Percentiles rank a stretch among this genome's conserved stretches.
Conservation (phyloP, 2,888 invertebrate species). For the Harmothoe impar region DNA sequence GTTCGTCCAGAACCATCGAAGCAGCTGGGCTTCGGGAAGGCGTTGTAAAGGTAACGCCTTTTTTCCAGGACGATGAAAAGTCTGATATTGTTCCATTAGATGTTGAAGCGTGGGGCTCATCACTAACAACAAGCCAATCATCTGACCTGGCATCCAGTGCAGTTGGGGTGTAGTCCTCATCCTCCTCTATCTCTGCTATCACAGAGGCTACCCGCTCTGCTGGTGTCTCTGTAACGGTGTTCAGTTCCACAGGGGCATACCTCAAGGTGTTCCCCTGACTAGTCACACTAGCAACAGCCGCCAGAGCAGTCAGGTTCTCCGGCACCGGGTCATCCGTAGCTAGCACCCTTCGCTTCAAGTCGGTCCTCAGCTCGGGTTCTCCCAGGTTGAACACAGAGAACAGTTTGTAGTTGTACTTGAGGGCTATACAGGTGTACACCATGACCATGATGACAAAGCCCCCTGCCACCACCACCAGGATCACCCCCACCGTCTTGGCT, state of each 20-base stretch:
- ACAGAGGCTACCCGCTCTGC: neutral
- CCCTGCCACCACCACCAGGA: neutral
- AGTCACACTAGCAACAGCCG: conserved; percentile 17
- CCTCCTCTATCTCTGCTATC: neutral
- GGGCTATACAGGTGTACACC: conserved; percentile 32
- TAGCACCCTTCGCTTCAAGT: conserved; percentile 44
- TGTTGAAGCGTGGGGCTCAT: neutral
- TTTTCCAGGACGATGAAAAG: neutral
- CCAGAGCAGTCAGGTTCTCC: conserved; percentile 49
- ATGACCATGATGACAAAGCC: conserved; percentile 17
- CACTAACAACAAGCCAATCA: neutral
- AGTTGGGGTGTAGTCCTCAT: neutral
- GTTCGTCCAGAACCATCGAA: neutral
- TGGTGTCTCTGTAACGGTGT: neutral
- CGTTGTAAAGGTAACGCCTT: neutral
- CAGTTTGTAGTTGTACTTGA: conserved; percentile 49
- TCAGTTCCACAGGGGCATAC: neutral
- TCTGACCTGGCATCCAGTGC: neutral
- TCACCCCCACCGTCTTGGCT: neutral
- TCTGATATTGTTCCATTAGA: neutral
- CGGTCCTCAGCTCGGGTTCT: conserved; percentile 44
- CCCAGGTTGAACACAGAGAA: conserved; percentile 28
- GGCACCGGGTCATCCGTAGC: conserved; percentile 49
- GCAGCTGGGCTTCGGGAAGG: neutral
- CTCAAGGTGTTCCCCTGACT: conserved; percentile 49